Base-by-base conservation (phyloP, 1,140 invertebrate species). In the Brachystomella parvula region DNA sequence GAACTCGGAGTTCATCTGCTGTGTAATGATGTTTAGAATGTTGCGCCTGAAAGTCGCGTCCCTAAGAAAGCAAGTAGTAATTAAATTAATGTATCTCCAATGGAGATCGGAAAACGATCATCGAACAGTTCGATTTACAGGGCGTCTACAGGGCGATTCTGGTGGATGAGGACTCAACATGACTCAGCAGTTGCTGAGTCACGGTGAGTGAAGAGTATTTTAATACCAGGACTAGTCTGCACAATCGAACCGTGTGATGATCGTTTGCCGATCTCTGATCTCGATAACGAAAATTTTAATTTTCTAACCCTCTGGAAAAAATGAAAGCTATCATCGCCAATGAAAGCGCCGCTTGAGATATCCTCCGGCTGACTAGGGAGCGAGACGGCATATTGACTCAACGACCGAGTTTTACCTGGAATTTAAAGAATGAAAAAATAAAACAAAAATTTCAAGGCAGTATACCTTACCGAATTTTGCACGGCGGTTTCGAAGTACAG, bases 311-410 rank as follows among this genome's bases (percentile, higher is more conserved):
- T 69, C n/a, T 65, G 44, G 58, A 72, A 72, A 49, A 72, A 72
- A 29, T 58, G 28, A 61, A 61, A 72, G 2, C 61, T 21, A 61
- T 72, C 71, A 61, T 72, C 71, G 1, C 61, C 62, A 21, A 63
- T 47, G 33, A 68, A 56, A 56, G 70, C n/a, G 9, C 65, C 68
- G 3, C 57, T 9, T 17, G 29, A 58, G n/a, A 65, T 31, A 47
- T 72, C 71, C 19, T 63, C 56, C 12, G 71, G 71, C 35, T 72
- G 71, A 47, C 57, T 49, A 1, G 68, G 68, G 17, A 72, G 53
- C n/a, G 68, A 68, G 2, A 72, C 71, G 6, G 68, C 68, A 68
- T 72, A 72, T 61, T 72, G 35, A 58, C 71, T 72, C 29, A 72
- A 49, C 17, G 71, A 69, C 24, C 66, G 56, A 1, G 26, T 68